phyloP scores from a whole-genome alignment of 2,888 invertebrate species.

The Megaustenia siamemsis region DNA sequence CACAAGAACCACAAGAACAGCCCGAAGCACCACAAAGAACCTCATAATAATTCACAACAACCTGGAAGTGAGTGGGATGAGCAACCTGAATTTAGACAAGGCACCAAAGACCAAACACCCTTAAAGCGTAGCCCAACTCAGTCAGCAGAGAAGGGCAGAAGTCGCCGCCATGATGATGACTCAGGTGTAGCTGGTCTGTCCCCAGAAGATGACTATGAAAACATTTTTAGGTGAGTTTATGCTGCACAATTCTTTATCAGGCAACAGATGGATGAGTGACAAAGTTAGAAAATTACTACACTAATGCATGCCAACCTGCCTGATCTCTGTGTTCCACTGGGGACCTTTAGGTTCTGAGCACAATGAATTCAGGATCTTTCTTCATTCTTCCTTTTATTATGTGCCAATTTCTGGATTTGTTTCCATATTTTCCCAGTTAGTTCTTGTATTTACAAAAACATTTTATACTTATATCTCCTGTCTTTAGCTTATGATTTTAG shows the following conservation, averaged over 20 bases:
- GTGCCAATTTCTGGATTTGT: too few species aligned
- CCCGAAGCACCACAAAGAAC: background rate
- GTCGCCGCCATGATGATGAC: constrained; percentile 62
- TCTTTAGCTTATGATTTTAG: too few species aligned
- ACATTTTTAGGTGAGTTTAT: constrained; percentile 25
- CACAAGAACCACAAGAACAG: background rate
- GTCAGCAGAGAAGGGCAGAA: constrained; percentile 32
- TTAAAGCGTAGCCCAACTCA: constrained; percentile 7
- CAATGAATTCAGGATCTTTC: too few species aligned
- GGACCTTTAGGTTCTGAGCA: too few species aligned
- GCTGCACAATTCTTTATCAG: background rate
- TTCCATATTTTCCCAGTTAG: too few species aligned
- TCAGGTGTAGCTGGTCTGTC: constrained; percentile 72
- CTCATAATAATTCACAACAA: constrained; percentile 2
- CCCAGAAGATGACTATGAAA: constrained; percentile 63
- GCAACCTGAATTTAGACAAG: constrained; percentile 15
- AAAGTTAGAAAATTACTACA: too few species aligned
- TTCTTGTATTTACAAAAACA: too few species aligned
- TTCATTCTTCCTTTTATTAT: too few species aligned
- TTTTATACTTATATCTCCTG: too few species aligned
- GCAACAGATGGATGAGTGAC: too few species aligned
- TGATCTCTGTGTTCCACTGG: too few species aligned
- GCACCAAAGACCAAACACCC: background rate
- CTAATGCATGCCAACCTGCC: too few species aligned
- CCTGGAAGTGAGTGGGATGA: constrained; percentile 39